A percentile compares a stretch with the other conserved stretches of the same genome.
Conservation (phyloP, 2,797 vertebrate species). For the Sylvia borin region DNA sequence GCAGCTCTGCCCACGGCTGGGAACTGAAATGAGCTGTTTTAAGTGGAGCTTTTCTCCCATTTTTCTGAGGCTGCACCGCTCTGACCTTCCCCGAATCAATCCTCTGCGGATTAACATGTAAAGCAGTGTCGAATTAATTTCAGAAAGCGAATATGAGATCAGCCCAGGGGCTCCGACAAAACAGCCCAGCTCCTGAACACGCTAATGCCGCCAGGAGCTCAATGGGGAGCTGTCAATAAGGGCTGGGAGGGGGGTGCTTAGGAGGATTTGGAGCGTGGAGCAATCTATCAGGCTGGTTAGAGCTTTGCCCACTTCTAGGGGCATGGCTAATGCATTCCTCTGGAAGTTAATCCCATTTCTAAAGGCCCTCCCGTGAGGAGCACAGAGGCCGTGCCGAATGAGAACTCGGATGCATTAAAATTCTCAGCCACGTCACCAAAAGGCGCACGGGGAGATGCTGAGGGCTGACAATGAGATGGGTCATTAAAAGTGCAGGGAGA, state of each 20-base stretch:
- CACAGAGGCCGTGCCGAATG: constrained; percentile 76
- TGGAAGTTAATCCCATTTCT: constrained; percentile 88
- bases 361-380: constrained; percentile 82
- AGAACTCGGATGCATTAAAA: constrained; percentile 82
- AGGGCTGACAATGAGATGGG: constrained; percentile 68
- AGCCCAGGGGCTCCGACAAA: constrained; percentile 81
- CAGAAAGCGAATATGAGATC: constrained; percentile 85
- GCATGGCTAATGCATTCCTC: constrained; percentile 86
- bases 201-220: constrained; percentile 82
- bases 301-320: constrained; percentile 73
- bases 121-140: constrained; percentile 88
- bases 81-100: constrained; percentile 84
- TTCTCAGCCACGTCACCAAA: constrained; percentile 83
- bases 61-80: constrained; percentile 79
- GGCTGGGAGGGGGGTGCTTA: constrained; percentile 51
- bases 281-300: constrained; percentile 80
- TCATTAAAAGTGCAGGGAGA: constrained; percentile 72
- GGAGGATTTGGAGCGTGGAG: constrained; percentile 79
- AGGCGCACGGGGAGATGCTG: constrained; percentile 79
- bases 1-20: constrained; percentile 73
- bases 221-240: constrained; percentile 82
- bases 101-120: constrained; percentile 86
- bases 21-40: constrained; percentile 81
- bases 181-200: constrained; percentile 81
- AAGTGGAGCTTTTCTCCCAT: constrained; percentile 80